Base-by-base conservation (phyloP, 2,888 invertebrate species). In the Periphyllus acericola region DNA sequence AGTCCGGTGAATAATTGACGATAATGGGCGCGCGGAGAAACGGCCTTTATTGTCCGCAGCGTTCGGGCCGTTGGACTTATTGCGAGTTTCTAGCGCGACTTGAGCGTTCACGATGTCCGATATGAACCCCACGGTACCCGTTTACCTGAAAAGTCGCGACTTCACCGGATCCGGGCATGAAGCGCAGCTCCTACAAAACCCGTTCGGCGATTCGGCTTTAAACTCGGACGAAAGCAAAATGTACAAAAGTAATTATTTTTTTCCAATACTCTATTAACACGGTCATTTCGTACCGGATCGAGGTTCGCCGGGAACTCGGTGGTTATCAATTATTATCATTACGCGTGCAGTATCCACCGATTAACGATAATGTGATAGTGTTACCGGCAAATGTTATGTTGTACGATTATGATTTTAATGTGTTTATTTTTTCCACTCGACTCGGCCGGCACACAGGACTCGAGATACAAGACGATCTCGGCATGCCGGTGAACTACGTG, bases 401-500 rank as follows among this genome's bases (percentile, higher is more conserved):
- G 14, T 19, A 32, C 1, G 4, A n/a, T 1, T 19, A 32, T 32
- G 32, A 34, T 34, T 6, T 0, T 74, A 34, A 21, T 74, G 5
- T 40, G 32, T 74, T 76, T 86, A 1, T 34, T n/a, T 34, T n/a
- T 46, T 14, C 14, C 9, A 46, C 11, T 5, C 11, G 1, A 46
- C 14, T 14, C 14, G 46, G 14, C n/a, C n/a, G n/a, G n/a, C n/a
- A n/a, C 14, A 29, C 14, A 87, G 86, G 29, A 9, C 14, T 72
- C 17, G 86, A 87, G 74, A 32, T 72, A 60, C 21, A 80, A 32
- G 80, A 80, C 9, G 32, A 79, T 11, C 55, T 36, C 3, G 55
- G 80, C 1, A 80, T 79, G 52, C 86, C 79, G 3, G 36, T 87
- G 25, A 80, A 80, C 8, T 74, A 80, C 11, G 71, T 79, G 46